Evolutionary conservation across 1,140 invertebrate species (phyloP).

Genomic region (Mizuhopecten yessoensis): DNA sequence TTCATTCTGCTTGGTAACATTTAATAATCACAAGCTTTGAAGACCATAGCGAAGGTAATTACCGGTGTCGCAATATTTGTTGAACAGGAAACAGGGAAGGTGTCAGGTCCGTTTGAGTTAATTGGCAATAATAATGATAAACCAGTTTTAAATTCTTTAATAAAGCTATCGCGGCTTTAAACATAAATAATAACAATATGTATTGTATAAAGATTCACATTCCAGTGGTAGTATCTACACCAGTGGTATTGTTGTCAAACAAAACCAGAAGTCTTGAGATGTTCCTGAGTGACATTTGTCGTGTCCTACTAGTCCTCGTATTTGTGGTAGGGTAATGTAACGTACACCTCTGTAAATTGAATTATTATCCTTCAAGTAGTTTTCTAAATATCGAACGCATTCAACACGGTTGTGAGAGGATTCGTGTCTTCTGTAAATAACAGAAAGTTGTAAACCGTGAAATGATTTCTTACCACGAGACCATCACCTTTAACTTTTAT

Average conservation of each 20-base stretch:
- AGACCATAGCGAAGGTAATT: too few relatives aligned
- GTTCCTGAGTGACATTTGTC: not conserved
- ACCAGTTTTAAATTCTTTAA: too few relatives aligned
- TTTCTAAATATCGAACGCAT: not conserved
- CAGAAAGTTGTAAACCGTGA: not conserved
- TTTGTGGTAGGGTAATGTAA: not conserved
- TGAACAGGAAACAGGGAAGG: too few relatives aligned
- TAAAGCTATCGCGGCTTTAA: not conserved
- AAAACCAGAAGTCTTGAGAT: not conserved
- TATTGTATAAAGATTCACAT: not conserved
- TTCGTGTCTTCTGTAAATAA: slow-evolving; percentile 25
- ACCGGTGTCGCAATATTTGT: too few relatives aligned
- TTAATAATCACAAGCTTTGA: too few relatives aligned
- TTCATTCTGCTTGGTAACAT: too few relatives aligned
- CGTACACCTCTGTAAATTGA: not conserved
- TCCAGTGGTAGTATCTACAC: not conserved
- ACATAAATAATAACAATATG: not conserved
- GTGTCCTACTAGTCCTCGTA: not conserved
- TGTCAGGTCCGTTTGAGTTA: too few relatives aligned
- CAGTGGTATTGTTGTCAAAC: not conserved
- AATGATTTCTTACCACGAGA: not conserved
- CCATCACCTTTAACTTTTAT: not conserved
- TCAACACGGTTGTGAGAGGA: not conserved
- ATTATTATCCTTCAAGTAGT: not conserved
- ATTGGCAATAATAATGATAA: too few relatives aligned